These are phyloP conservation scores for Drosophila santomea DNA, from an alignment of 1,140 invertebrate species.

Conservation along the genomic window DNA sequence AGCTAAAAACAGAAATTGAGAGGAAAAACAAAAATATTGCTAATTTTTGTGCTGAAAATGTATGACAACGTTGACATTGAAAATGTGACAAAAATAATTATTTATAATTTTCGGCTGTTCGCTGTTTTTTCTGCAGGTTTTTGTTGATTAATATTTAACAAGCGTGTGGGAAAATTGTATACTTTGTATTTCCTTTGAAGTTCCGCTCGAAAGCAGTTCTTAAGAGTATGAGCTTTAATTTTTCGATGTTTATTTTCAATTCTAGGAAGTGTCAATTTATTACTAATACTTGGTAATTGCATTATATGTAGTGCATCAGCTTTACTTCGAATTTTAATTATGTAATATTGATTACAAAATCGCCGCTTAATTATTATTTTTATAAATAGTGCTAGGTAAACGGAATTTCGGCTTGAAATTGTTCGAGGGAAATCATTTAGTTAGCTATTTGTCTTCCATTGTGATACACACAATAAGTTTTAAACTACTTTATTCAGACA, in stretches of 20 bases:
- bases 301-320: too few species aligned
- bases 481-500: slow-evolving; percentile 13
- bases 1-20: background rate
- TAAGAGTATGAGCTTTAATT: background rate
- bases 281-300: too few species aligned
- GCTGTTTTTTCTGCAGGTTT: background rate
- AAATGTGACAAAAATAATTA: slow-evolving; percentile 53
- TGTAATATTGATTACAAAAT: too few species aligned
- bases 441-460: too few species aligned
- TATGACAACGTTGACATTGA: slow-evolving; percentile 51
- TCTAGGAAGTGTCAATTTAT: background rate
- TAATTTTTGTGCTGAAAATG: slow-evolving; percentile 20
- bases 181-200: slow-evolving; percentile 29
- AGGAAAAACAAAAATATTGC: background rate
- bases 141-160: slow-evolving; percentile 38
- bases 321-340: too few species aligned
- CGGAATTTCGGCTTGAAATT: too few species aligned
- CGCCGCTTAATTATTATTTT: too few species aligned
- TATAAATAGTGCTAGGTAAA: too few species aligned
- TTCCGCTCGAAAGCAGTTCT: slow-evolving; percentile 4
- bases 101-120: slow-evolving; percentile 32
- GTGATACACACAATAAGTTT: background rate
- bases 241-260: slow-evolving; percentile 32
- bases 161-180: slow-evolving; percentile 15
- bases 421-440: too few species aligned